A percentile compares a stretch with the other conserved stretches of the same genome.
Evolutionary conservation across 2,113 vertebrate genomes (phyloP).

Genomic region (Pantherophis guttatus): DNA sequence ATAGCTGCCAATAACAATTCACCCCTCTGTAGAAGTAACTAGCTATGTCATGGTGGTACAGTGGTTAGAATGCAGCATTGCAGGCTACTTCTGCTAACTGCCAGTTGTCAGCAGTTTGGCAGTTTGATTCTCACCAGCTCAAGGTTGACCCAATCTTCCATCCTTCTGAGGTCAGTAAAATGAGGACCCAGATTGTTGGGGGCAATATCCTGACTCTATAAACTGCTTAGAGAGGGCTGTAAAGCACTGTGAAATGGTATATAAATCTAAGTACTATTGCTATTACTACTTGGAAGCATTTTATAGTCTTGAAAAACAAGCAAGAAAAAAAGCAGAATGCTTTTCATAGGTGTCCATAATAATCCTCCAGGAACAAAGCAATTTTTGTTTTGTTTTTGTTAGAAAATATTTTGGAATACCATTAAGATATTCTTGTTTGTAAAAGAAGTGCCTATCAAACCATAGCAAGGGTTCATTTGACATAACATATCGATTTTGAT

Average conservation of each 20-base stretch:
- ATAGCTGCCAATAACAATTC: not conserved
- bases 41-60: no score
- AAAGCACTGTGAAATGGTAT: no score
- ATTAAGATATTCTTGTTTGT: not conserved
- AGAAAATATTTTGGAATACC: not conserved
- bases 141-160: no score
- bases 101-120: no score
- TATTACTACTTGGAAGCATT: not conserved
- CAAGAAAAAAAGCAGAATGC: not conserved
- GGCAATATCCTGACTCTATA: no score
- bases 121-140: no score
- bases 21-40: not conserved
- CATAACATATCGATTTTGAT: not conserved
- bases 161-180: no score
- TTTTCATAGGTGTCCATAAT: not conserved
- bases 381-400: not conserved
- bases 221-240: no score
- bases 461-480: not conserved
- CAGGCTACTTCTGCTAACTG: no score
- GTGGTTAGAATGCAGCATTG: no score
- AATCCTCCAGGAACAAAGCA: not conserved
- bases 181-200: no score
- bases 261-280: no score
- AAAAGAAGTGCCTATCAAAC: not conserved
- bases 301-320: not conserved